Percentiles rank a stretch among this genome's conserved stretches.
These are phyloP conservation scores for Eretmochelys imbricata DNA, from an alignment of 2,113 vertebrate genomes.

Conservation along the genomic window DNA sequence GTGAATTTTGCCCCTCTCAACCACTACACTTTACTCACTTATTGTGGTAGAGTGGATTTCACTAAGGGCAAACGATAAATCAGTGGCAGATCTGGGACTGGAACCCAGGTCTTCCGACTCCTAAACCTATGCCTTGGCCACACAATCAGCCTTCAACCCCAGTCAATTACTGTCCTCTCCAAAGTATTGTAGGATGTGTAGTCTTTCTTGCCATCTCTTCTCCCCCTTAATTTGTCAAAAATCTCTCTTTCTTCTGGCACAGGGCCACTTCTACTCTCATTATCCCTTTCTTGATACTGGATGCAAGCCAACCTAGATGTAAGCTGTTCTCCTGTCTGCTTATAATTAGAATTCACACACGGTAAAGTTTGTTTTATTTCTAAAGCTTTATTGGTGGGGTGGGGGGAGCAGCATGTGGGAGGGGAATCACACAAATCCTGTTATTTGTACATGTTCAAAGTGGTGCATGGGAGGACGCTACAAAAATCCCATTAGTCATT, in stretches of 20 bases:
- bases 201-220: slow-evolving; percentile 37
- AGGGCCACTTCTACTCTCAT: slow-evolving; percentile 36
- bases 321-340: slow-evolving; percentile 52
- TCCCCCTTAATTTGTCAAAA: slow-evolving; percentile 51
- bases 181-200: not conserved
- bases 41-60: not conserved
- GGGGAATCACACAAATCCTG: slow-evolving; percentile 50
- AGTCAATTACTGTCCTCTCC: not conserved
- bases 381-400: slow-evolving; percentile 22
- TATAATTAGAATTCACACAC: slow-evolving; percentile 23
- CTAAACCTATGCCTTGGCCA: not conserved
- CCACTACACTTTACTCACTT: not conserved
- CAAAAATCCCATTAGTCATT: slow-evolving; percentile 42
- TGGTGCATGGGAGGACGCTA: not conserved
- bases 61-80: not conserved
- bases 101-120: not conserved
- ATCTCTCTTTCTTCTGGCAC: slow-evolving; percentile 13
- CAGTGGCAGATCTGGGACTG: not conserved
- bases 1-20: not conserved
- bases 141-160: not conserved
- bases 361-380: slow-evolving; percentile 31
- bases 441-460: slow-evolving; percentile 61
- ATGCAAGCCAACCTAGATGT: slow-evolving; percentile 42
- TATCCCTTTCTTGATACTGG: slow-evolving; percentile 39
- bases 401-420: slow-evolving; percentile 6